Percentiles rank a stretch among this genome's conserved stretches.
Conservation (phyloP, 2,888 invertebrate genomes). For the Matsumyia berberina region DNA sequence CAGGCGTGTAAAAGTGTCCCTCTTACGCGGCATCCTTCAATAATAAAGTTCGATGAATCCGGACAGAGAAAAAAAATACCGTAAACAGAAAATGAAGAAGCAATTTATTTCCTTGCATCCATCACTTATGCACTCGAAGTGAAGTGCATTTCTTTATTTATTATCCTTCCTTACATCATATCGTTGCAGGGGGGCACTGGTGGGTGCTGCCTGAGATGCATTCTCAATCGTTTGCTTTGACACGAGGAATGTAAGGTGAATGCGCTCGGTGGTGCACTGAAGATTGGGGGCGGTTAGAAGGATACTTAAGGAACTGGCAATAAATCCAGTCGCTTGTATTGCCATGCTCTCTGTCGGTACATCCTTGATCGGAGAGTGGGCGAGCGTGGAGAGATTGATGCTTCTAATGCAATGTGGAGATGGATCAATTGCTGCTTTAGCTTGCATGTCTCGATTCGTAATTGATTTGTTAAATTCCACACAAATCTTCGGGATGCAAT, state of each 20-base stretch:
- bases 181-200: background rate
- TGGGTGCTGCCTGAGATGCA: constrained; percentile 26
- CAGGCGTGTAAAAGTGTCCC: constrained; percentile 51
- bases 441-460: constrained; percentile 63
- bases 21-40: constrained; percentile 1
- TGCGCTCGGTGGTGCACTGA: background rate
- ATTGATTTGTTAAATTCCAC: constrained; percentile 65
- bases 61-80: too few relatives aligned
- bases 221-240: constrained; percentile 53
- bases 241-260: constrained; percentile 16
- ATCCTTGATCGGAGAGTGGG: constrained; percentile 37
- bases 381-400: constrained; percentile 56
- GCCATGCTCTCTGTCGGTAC: constrained; percentile 34
- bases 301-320: constrained; percentile 57
- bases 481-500: constrained; percentile 14
- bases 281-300: constrained; percentile 14
- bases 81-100: constrained; percentile 3
- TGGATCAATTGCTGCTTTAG: constrained; percentile 66
- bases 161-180: constrained; percentile 54
- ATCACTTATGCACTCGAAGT: constrained; percentile 34
- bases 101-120: constrained; percentile 38
- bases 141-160: constrained; percentile 56
- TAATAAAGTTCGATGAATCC: constrained; percentile 20
- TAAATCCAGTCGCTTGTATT: constrained; percentile 66
- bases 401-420: constrained; percentile 62